A percentile compares a stretch with the other conserved stretches of the same genome.
phyloP scores from a whole-genome alignment of 2,797 vertebrate genomes.

The Myotis pilosus region DNA sequence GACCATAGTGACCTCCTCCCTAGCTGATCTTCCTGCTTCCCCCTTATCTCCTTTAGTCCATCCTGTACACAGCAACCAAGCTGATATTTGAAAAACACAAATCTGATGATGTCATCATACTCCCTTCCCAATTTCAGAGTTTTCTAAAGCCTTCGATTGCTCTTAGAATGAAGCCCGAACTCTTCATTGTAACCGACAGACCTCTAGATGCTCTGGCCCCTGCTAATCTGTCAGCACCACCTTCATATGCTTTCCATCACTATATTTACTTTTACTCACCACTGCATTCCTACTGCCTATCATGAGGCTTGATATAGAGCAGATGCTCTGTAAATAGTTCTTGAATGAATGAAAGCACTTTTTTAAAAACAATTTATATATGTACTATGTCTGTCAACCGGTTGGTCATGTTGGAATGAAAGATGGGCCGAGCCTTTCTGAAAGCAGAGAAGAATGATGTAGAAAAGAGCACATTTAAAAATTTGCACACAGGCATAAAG shows the following conservation, averaged over 20 bases:
- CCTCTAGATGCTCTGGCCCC: background rate
- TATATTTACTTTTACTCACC: background rate
- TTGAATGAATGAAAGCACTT: background rate
- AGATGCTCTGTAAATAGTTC: background rate
- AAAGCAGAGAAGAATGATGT: background rate
- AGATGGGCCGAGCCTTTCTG: background rate
- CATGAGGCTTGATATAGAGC: background rate
- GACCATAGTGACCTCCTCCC: background rate
- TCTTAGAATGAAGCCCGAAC: background rate
- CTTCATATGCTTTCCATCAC: background rate
- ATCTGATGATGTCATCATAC: background rate
- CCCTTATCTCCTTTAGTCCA: too few species aligned
- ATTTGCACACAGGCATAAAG: background rate
- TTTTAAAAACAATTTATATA: background rate
- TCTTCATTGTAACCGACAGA: background rate
- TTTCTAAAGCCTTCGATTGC: background rate
- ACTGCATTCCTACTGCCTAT: background rate
- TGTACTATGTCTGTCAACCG: background rate
- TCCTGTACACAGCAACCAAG: background rate
- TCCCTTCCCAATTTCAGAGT: background rate
- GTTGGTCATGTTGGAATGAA: conserved; percentile 26
- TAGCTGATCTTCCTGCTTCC: background rate
- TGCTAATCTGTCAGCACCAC: background rate
- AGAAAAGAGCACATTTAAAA: background rate
- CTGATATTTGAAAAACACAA: background rate